Base-by-base conservation (phyloP, 1,140 invertebrate genomes). In the Pectinophora gossypiella region DNA sequence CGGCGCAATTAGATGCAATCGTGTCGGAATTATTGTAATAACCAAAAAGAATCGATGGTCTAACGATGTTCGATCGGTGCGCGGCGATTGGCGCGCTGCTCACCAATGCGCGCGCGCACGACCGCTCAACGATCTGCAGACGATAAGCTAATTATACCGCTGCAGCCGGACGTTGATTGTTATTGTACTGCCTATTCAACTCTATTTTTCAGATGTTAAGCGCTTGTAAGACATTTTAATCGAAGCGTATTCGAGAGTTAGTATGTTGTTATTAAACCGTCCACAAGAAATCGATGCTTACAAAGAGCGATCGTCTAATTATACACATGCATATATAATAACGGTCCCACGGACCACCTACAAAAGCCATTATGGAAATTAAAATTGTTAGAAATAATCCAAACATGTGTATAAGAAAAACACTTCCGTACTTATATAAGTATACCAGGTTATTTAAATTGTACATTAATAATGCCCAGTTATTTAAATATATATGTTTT, bases 21-120 rank as follows among this genome's bases (percentile, higher is more conserved):
- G 79, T 81, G 74, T 72, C 56, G 72, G 63, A 83, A 84, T 86
- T 84, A 86, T 86, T 86, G 78, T 86, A 86, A 86, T 86, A 83
- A 86, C 76, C 70, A 72, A 84, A 86, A 86, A 86, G 70, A 84
- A 83, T 86, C 71, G 74, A 83, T 77, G 68, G 51, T 75, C 67
- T 76, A 82, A 81, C 71, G 69, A 79, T 62, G 61, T 52, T 40
- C 57, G 76, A 72, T 72, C 56, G 74, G 38, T 32, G 72, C 55
- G 49, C 61, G 54, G 57, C 69, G 58, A 86, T 86, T 86, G 83
- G 83, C 59, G 58, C 53, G 64, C 51, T 53, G 64, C 54, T 61
- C 64, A 54, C 83, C 83, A 86, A 84, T 86, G 78, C 83, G 76
- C 80, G 68, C 55, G 75, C 78, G 73, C 78, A 79, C 69, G 68